Conservation (phyloP, 2,797 vertebrate genomes). For the Neoniphon sammara region DNA sequence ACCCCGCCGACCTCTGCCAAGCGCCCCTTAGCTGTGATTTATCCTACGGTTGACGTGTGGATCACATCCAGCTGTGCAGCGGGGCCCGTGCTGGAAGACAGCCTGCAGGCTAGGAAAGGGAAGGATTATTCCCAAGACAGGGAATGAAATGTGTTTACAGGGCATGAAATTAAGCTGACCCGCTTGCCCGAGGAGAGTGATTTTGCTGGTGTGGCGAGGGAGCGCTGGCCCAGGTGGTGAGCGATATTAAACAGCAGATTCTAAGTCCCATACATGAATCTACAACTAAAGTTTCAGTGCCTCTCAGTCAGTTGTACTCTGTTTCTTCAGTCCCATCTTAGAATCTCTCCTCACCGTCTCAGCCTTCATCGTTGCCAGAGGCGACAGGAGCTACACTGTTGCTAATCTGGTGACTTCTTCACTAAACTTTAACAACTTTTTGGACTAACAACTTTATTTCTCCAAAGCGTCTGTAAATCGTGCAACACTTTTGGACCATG, state of each 20-base stretch:
- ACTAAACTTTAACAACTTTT: no score
- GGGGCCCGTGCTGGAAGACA: conserved; percentile 13
- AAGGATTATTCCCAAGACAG: background rate
- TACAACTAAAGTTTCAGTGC: conserved; percentile 5
- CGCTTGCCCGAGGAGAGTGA: conserved; percentile 22
- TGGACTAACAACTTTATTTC: no score
- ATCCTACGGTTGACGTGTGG: conserved; percentile 45
- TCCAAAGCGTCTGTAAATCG: no score
- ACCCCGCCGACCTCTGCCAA: conserved; percentile 44
- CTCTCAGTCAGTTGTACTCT: conserved; percentile 5
- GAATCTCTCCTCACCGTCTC: no score
- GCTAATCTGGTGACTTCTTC: no score
- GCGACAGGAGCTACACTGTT: no score
- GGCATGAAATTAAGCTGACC: conserved; percentile 24
- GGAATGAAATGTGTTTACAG: conserved; percentile 19
- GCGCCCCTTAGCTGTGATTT: conserved; percentile 53
- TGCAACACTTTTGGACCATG: no score
- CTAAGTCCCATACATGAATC: background rate
- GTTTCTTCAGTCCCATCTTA: no score
- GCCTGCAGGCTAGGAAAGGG: conserved; percentile 24
- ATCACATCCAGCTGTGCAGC: conserved; percentile 38
- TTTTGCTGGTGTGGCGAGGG: background rate
- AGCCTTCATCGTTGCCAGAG: no score
- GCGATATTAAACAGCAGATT: conserved; percentile 5
- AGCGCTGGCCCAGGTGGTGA: background rate